Evolutionary conservation across 2,888 invertebrate species (phyloP).

Genomic region (Synergus itoensis): DNA sequence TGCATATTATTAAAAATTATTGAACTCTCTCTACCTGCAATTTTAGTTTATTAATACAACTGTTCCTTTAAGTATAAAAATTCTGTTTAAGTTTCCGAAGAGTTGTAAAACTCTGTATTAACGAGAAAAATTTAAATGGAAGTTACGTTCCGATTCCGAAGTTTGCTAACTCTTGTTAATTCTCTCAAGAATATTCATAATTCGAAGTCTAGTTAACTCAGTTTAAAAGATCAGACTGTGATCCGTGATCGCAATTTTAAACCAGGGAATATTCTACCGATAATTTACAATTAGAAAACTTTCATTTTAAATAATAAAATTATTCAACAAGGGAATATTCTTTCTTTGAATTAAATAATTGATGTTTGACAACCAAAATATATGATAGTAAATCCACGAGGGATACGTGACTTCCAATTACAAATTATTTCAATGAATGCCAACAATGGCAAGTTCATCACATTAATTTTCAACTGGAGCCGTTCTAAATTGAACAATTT

Average conservation of each 20-base stretch:
- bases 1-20: not conserved
- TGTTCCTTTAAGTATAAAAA: constrained; percentile 17
- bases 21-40: not conserved
- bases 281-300: not conserved
- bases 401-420: not conserved
- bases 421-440: not conserved
- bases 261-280: not conserved
- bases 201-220: constrained; percentile 4
- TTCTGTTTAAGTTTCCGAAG: not conserved
- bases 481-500: not conserved
- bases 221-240: constrained; percentile 9
- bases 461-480: not conserved
- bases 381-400: not conserved
- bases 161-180: constrained; percentile 13
- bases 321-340: not conserved
- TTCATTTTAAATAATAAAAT: not conserved
- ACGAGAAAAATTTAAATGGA: constrained; percentile 17
- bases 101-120: not conserved
- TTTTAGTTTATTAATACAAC: not conserved
- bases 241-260: constrained; percentile 5
- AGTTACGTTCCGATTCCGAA: not conserved
- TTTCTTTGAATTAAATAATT: not conserved
- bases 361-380: not conserved
- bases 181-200: constrained; percentile 29
- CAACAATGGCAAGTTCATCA: not conserved